Percentiles rank a stretch among this genome's conserved stretches.
Conservation (phyloP, 2,797 vertebrate genomes). For the Sebastiscus tertius region DNA sequence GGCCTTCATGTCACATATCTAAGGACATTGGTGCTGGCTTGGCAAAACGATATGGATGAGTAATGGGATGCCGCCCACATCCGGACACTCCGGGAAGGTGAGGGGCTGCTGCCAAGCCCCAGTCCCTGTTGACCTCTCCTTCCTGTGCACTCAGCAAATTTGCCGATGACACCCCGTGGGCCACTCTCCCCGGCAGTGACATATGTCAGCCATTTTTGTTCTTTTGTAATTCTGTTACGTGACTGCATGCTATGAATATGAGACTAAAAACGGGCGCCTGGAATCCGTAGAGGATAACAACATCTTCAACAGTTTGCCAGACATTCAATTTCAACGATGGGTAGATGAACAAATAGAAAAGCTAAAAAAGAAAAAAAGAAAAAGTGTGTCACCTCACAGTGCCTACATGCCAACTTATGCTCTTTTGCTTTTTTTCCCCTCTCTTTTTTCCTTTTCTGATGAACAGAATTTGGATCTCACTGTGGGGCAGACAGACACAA, state of each 20-base stretch:
- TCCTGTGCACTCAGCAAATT: conserved; percentile 76
- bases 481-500: conserved; percentile 66
- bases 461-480: conserved; percentile 62
- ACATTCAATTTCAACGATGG: conserved; percentile 17
- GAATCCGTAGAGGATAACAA: conserved; percentile 1
- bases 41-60: conserved; percentile 81
- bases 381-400: conserved; percentile 14
- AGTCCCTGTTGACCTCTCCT: conserved; percentile 79
- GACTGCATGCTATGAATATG: conserved; percentile 9
- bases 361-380: background rate
- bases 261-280: background rate
- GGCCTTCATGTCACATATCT: conserved; percentile 80
- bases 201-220: conserved; percentile 68
- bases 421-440: background rate
- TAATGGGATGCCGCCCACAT: conserved; percentile 81
- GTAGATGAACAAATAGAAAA: conserved; percentile 21
- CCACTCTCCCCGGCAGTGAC: conserved; percentile 50
- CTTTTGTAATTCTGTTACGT: conserved; percentile 43
- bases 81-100: conserved; percentile 81
- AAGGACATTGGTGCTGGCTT: conserved; percentile 81
- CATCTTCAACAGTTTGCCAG: conserved; percentile 28
- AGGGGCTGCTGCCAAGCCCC: conserved; percentile 80
- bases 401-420: conserved; percentile 35
- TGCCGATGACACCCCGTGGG: conserved; percentile 59
- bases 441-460: conserved; percentile 43